Conservation (phyloP, 2,797 vertebrate genomes). For the Amphiprion clarkii region DNA sequence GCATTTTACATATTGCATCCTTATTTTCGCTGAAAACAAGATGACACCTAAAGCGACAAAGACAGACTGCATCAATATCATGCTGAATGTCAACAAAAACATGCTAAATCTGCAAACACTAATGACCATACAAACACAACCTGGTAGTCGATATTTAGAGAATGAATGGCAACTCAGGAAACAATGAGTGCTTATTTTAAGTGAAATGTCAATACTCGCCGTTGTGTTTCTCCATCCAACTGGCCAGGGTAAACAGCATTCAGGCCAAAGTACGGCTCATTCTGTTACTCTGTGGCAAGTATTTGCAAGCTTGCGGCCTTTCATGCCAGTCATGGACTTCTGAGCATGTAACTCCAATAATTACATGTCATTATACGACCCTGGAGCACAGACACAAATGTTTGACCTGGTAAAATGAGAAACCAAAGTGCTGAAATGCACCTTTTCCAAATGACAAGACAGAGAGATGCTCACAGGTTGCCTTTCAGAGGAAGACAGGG, state of each 20-base stretch:
- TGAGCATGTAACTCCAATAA: constrained; percentile 66
- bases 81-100: constrained; percentile 20
- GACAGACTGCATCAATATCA: constrained; percentile 13
- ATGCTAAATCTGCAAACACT: constrained; percentile 33
- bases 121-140: constrained; percentile 56
- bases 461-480: constrained; percentile 9
- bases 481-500: constrained; percentile 4
- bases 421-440: constrained; percentile 5
- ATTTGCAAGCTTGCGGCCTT: constrained; percentile 58
- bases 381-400: constrained; percentile 53
- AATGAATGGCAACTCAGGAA: constrained; percentile 63
- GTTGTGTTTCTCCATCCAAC: constrained; percentile 51
- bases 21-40: constrained; percentile 16
- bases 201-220: constrained; percentile 58
- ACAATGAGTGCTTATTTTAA: constrained; percentile 67
- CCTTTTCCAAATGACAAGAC: constrained; percentile 38
- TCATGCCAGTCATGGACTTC: constrained; percentile 52
- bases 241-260: constrained; percentile 61
- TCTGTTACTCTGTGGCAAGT: constrained; percentile 58
- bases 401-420: constrained; percentile 62
- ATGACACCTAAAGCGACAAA: constrained; percentile 5
- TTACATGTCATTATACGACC: constrained; percentile 62
- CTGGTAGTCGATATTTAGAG: constrained; percentile 40
- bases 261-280: constrained; percentile 64
- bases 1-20: not conserved